A percentile compares a stretch with the other conserved stretches of the same genome.
These are phyloP conservation scores for Upupa epops DNA, from an alignment of 2,113 vertebrate species.

Conservation along the genomic window DNA sequence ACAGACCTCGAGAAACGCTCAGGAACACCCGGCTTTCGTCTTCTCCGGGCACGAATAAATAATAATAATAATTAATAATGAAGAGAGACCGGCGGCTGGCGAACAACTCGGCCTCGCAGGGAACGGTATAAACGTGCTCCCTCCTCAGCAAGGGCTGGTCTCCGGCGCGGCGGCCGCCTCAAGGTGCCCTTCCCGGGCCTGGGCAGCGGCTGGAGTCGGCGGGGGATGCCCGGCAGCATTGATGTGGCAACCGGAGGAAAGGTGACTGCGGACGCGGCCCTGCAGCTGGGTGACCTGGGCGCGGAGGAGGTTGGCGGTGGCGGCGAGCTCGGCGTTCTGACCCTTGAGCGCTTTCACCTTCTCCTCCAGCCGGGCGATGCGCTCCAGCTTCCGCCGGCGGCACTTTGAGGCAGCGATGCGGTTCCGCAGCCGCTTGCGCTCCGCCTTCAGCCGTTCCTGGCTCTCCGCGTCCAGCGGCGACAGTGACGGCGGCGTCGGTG, in stretches of 20 bases:
- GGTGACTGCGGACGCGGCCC: constrained; percentile 80
- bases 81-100: neutral
- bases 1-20: neutral
- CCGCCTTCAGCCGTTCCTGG: constrained; percentile 80
- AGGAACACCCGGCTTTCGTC: neutral
- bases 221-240: constrained; percentile 12
- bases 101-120: neutral
- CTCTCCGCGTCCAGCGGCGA: constrained; percentile 79
- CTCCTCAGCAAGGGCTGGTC: constrained; percentile 38
- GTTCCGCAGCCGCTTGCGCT: constrained; percentile 79
- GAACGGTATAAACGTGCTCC: neutral
- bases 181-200: neutral
- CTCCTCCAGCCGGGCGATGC: constrained; percentile 80
- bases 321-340: constrained; percentile 80
- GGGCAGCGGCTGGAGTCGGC: neutral
- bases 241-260: constrained; percentile 79
- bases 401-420: constrained; percentile 83
- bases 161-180: neutral
- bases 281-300: constrained; percentile 81
- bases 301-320: constrained; percentile 77
- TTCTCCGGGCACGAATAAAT: constrained; percentile 45
- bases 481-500: constrained; percentile 68
- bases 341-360: constrained; percentile 81
- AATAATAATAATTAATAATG: neutral
- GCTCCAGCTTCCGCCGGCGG: constrained; percentile 79